Evolutionary conservation across 1,140 invertebrate species (phyloP), one percentile per base, ranked within the genome.

Genomic region (Drosophila burlai): DNA sequence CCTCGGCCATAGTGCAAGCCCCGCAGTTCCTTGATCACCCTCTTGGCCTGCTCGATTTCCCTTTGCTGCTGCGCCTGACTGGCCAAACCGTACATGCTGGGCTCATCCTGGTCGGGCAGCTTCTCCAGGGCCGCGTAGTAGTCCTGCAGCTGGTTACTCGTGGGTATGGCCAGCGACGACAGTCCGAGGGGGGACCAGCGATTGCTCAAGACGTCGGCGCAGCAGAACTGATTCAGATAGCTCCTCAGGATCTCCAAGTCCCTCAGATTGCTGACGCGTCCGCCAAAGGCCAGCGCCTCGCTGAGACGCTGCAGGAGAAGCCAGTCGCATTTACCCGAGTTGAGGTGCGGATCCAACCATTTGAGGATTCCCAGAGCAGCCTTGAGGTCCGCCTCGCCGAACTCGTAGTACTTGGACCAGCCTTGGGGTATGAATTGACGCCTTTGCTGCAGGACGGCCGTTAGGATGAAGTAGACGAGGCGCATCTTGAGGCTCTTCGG

Each of bases 371-470:
- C 95, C 47, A 96, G 94, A 2, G 96, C 97, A 6, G 97, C 96
- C 62, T 95, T 94, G 1, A 99, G 93, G 93, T 99, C 98, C 2
- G 96, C 95, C 75, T 97, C 95, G 42, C 96, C 97, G 93, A 98
- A 99, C 85, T 99, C 98, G 93, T 99, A 99, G 91, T 96, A 97
- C 92, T 97, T 97, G 1, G 95, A 96, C 97, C 97, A 98, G 3
- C 97, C 97, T 66, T 95, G 94, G 1, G 94, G 97, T 78, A 98
- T 97, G 90, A 95, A 98, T 72, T 95, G 96, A 69, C 98, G 94
- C 55, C 98, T 94, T 93, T 99, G 98, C 92, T 98, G 97, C 21
- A 98, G 92, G 8, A 98, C 94, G 0, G 98, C 97, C 92, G 98
- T 97, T 0, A 89, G 63, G 34, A 93, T 76, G 26, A 93, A 93